Base-by-base conservation (phyloP, 2,113 vertebrate genomes). In the Chamaetylas fuelleborni region DNA sequence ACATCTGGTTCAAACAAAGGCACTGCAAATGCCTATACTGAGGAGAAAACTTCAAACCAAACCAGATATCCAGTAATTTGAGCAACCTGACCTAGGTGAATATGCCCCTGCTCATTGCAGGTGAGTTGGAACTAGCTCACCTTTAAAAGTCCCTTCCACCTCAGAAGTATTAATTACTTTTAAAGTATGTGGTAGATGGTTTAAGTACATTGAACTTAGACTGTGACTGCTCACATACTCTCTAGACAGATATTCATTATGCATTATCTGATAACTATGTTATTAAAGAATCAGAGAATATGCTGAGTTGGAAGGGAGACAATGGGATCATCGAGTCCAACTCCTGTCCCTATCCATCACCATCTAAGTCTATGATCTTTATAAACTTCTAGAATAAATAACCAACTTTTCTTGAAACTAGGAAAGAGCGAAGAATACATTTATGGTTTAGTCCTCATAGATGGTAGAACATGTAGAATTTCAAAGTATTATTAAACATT, bases 241-340 rank as follows among this genome's bases (percentile, higher is more conserved):
- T 38, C 18, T 60, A 22, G 43, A 36, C 48, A 78, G 17, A 60
- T 40, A 79, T 4, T 47, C 34, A 67, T 23, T 19, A 58, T 62
- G 56, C 58, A 19, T 42, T 47, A 83, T 74, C 78, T 51, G 11
- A 45, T 43, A 79, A 57, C 15, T 74, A 2, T 34, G 18, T 34
- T 36, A 65, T 16, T 28, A 57, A 2, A 57, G 14, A 80, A 42
- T 42, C 42, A 80, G 6, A 50, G 15, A 43, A 58, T 24, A 38
- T 33, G 23, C 33, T 66, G 51, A 58, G 12, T 33, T 66, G 77
- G 22, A 81, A 81, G 51, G 28, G 23, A 66, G 14, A 12, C 33
- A 58, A n/a, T 23, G 24, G 33, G 33, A 43, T n/a, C 43, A 69
- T 12, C 0, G 0, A 65, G 14, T 51, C 36, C 51, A 51, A 1